Evolutionary conservation across 2,888 invertebrate species (phyloP).

Genomic region (Chrysopilus asiliformis): DNA sequence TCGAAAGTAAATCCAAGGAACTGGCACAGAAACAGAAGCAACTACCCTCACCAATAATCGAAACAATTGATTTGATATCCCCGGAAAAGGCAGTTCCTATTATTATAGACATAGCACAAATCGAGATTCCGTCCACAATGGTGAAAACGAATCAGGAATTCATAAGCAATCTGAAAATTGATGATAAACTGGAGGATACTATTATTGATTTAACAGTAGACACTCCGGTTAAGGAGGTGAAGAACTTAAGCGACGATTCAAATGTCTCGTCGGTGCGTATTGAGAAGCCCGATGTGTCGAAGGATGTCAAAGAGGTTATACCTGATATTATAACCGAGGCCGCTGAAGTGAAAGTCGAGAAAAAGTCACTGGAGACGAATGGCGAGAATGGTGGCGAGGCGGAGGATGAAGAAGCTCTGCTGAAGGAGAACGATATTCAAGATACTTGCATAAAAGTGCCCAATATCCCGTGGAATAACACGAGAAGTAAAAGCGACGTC

Average conservation of each 20-base stretch:
- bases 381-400: background rate
- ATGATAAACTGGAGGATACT: conserved; percentile 16
- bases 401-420: too few relatives aligned
- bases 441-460: conserved; percentile 54
- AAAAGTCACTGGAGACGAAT: background rate
- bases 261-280: background rate
- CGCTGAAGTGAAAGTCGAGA: conserved; percentile 16
- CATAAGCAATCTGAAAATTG: conserved; percentile 20
- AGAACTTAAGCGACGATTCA: background rate
- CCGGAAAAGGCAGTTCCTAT: conserved; percentile 28
- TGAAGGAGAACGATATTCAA: conserved; percentile 32
- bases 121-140: conserved; percentile 25
- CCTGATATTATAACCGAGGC: conserved; percentile 33
- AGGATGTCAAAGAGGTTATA: conserved; percentile 29
- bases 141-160: conserved; percentile 16
- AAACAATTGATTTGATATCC: conserved; percentile 32
- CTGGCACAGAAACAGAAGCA: conserved; percentile 18
- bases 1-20: conserved; percentile 22
- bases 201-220: conserved; percentile 15
- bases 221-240: conserved; percentile 5
- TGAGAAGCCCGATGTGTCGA: conserved; percentile 28
- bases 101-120: conserved; percentile 26
- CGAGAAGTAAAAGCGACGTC: conserved; percentile 37
- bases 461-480: conserved; percentile 33
- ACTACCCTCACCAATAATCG: conserved; percentile 24